Base-by-base conservation (phyloP, 2,888 invertebrate species). In the Mactromeris polynyma region DNA sequence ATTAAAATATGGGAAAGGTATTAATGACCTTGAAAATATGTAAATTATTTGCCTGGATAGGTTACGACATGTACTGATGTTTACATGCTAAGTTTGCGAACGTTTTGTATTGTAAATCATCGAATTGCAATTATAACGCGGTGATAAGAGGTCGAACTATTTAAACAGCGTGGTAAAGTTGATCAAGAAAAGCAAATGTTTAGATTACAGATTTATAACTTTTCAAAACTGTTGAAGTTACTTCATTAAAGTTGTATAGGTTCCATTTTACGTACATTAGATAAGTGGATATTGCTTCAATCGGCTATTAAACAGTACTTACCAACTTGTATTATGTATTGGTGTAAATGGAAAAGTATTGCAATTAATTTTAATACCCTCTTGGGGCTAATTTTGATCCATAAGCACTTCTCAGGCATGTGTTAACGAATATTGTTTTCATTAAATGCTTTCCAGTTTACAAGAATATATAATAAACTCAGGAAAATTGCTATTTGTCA, bases 111-210 rank as follows among this genome's bases (percentile, higher is more conserved):
- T 42, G 79, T 79, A 38, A 40, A 79, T 42, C 79, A 42, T 4
- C n/a, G 31, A 82, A 82, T 82, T 82, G 82, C 82, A 82, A 64
- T 82, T 82, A 82, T 26, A 36, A 19, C 21, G 11, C 6, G 4
- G 73, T 14, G 82, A 82, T 82, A 82, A 82, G 64, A 38, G 11
- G 64, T 31, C 17, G 26, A 38, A n/a, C 58, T 54, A 54, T 81
- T 54, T 81, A 19, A 81, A 81, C 33, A 64, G 54, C 1, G 81
- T 58, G 58, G n/a, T 31, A 31, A 73, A 73, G 73, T 73, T 73
- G 73, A 73, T 73, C 36, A 36, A 19, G 36, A 19, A 81, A 54
- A 64, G 82, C 17, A 40, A 82, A 82, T 64, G 82, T 82, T 82
- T 82, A 54, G n/a, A 38, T 38, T 26, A 26, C n/a, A 40, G 82